These are phyloP conservation scores for Antidorcas marsupialis DNA, from an alignment of 2,113 vertebrate genomes.

Conservation along the genomic window DNA sequence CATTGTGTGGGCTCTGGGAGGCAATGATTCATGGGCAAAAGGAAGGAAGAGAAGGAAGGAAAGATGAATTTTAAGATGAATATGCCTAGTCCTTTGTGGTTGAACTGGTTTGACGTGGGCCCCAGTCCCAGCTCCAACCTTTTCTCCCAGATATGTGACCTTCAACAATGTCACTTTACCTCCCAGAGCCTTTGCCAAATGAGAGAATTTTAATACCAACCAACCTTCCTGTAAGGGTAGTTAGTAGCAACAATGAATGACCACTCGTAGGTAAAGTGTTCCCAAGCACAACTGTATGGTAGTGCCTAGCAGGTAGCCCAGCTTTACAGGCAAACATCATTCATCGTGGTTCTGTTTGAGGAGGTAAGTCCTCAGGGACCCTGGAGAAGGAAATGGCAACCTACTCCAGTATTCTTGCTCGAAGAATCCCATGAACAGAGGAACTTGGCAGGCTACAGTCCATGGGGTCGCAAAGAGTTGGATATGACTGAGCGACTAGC, in stretches of 20 bases:
- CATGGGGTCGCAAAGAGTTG: not conserved
- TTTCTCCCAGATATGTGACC: not conserved
- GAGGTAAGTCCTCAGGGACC: not conserved
- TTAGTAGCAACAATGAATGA: not conserved
- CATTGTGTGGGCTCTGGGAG: not conserved
- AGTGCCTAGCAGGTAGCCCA: not conserved
- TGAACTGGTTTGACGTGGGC: not conserved
- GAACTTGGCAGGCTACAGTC: not conserved
- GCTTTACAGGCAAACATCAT: not conserved
- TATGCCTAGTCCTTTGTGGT: not conserved
- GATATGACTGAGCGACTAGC: not conserved
- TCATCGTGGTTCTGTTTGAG: not conserved
- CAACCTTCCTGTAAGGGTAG: not conserved
- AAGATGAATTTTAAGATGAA: not conserved
- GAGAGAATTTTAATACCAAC: not conserved
- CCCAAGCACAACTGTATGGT: not conserved
- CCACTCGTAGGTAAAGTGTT: not conserved
- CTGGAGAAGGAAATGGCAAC: not conserved
- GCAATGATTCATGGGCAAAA: not conserved
- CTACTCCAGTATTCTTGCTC: not conserved
- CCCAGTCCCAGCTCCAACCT: not conserved
- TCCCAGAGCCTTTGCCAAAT: not conserved
- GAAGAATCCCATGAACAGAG: not conserved
- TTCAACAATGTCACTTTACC: not conserved
- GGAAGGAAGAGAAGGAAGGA: not conserved